A percentile compares a stretch with the other conserved stretches of the same genome.
These are phyloP conservation scores for Chamaetylas fuelleborni DNA, from an alignment of 2,113 vertebrate species.

Conservation along the genomic window DNA sequence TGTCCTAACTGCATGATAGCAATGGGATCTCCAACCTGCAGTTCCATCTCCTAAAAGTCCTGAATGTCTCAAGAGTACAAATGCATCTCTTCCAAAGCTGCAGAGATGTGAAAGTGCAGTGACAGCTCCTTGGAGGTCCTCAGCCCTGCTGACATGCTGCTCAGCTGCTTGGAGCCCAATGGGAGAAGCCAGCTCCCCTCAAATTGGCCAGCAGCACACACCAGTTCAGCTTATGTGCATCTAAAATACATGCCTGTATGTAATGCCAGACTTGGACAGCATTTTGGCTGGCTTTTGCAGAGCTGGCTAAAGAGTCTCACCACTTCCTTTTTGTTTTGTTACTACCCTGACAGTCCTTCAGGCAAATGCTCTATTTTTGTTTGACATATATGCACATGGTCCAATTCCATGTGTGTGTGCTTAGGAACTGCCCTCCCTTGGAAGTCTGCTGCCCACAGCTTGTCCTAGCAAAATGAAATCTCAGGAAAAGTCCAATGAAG, in stretches of 20 bases:
- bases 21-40: not conserved
- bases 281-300: constrained; percentile 41
- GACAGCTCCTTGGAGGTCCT: not conserved
- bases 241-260: not conserved
- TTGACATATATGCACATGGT: not conserved
- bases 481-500: not conserved
- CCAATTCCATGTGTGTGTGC: not conserved
- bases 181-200: not conserved
- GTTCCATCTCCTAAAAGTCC: not conserved
- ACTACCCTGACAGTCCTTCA: not conserved
- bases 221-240: not conserved
- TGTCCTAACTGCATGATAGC: not conserved
- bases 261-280: constrained; percentile 4
- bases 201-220: not conserved
- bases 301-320: constrained; percentile 20
- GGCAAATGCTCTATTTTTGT: constrained; percentile 22
- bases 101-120: not conserved
- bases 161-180: not conserved
- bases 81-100: not conserved
- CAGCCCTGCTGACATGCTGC: not conserved
- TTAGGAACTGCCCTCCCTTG: not conserved
- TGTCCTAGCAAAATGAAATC: not conserved
- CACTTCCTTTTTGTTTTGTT: constrained; percentile 31
- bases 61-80: not conserved
- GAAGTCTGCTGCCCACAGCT: not conserved